A percentile compares a stretch with the other conserved stretches of the same genome.
Evolutionary conservation across 2,113 vertebrate species (phyloP).

Genomic region (Corythoichthys haematopterus): DNA sequence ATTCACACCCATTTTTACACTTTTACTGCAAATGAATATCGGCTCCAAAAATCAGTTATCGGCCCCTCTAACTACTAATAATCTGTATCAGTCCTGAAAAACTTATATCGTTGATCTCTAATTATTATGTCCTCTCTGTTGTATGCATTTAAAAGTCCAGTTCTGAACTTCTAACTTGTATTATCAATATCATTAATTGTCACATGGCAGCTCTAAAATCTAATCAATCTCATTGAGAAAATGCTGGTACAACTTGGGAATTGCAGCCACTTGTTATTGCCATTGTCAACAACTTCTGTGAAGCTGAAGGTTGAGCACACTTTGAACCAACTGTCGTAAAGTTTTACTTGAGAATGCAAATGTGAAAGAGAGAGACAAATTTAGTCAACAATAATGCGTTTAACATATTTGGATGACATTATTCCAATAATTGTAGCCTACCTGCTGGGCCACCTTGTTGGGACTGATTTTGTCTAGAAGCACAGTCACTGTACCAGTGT

Average conservation of each 20-base stretch:
- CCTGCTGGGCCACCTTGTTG: conserved; percentile 61
- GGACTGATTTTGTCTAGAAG: conserved; percentile 54
- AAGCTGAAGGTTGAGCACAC: not conserved
- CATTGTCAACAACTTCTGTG: conserved; percentile 13
- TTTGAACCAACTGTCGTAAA: conserved; percentile 13
- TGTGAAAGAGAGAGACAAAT: conserved; percentile 1
- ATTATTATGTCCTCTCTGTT: no score
- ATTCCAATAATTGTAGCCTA: conserved; percentile 9
- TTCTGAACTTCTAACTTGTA: not conserved
- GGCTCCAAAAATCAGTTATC: no score
- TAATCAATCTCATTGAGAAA: not conserved
- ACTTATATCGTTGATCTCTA: no score
- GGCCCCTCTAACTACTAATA: no score
- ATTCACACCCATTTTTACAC: no score
- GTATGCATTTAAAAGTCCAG: not conserved
- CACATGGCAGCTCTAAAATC: not conserved
- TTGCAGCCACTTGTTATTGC: conserved; percentile 35
- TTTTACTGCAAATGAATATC: no score
- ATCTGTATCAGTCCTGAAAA: no score
- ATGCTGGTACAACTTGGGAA: conserved; percentile 12
- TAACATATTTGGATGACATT: not conserved
- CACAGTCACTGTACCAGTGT: conserved; percentile 29
- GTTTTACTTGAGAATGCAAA: conserved; percentile 13
- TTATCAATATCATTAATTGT: not conserved
- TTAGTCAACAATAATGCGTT: not conserved